Conservation (phyloP, 37 sponge, comb jelly and placozoan genomes). For the Axinella damicornis region DNA sequence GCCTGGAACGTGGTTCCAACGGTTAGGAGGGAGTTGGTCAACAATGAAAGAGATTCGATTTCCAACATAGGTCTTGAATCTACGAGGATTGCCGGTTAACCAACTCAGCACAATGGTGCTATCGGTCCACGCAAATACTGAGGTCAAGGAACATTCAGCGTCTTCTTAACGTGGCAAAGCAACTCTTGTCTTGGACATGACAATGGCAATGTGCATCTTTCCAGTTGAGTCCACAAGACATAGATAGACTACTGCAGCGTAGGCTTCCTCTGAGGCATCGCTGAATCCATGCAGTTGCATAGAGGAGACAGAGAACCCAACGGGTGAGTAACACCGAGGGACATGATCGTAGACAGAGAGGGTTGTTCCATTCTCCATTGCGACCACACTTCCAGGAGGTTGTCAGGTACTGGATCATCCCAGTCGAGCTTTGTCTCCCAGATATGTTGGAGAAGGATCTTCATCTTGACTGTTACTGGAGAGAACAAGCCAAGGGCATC, state of each 20-base stretch:
- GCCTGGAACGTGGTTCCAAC: conserved; percentile 42
- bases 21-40: conserved; percentile 29
- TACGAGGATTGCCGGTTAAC: conserved; percentile 28
- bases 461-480: conserved; percentile 38
- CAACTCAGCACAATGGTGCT: conserved; percentile 39
- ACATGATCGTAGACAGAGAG: neutral
- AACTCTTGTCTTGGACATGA: conserved; percentile 41
- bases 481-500: conserved; percentile 31
- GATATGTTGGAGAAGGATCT: conserved; percentile 44
- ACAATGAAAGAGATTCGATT: conserved; percentile 40
- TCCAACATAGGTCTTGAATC: conserved; percentile 48
- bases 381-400: conserved; percentile 21
- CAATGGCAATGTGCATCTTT: conserved; percentile 24
- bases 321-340: conserved; percentile 39
- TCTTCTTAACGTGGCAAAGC: conserved; percentile 5
- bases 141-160: conserved; percentile 10
- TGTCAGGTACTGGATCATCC: conserved; percentile 41
- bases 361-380: conserved; percentile 32
- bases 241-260: no score
- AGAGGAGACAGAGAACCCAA: neutral
- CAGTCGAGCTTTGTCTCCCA: conserved; percentile 35
- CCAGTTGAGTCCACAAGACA: conserved; percentile 2
- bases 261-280: no score
- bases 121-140: conserved; percentile 38
- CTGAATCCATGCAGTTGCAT: conserved; percentile 46